A percentile compares a stretch with the other conserved stretches of the same genome.
Evolutionary conservation across 2,797 vertebrate genomes (phyloP).

Genomic region (Carduelis carduelis): DNA sequence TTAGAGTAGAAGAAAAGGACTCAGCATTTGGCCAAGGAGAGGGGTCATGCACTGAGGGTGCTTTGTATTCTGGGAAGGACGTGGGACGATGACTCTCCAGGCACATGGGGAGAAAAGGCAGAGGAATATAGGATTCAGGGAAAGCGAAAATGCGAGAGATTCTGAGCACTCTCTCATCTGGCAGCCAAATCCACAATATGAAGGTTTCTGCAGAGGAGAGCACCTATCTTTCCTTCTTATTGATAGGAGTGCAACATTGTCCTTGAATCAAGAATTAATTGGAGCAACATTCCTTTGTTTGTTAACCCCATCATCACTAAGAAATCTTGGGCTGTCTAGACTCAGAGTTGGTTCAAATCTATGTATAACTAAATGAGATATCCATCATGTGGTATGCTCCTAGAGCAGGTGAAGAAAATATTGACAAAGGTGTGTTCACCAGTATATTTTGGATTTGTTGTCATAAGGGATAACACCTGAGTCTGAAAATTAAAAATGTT

Average conservation of each 20-base stretch:
- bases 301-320: neutral
- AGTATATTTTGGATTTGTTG: neutral
- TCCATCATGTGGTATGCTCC: neutral
- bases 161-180: neutral
- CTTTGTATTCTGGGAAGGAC: conserved; percentile 39
- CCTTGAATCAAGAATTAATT: neutral
- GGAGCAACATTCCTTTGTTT: neutral
- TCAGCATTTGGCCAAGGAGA: conserved; percentile 43
- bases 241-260: neutral
- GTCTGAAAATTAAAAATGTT: neutral
- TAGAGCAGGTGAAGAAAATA: neutral
- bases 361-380: neutral
- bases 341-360: neutral
- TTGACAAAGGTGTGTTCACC: neutral
- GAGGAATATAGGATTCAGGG: neutral
- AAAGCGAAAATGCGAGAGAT: neutral
- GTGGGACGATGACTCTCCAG: neutral
- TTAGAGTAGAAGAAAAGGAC: conserved; percentile 49
- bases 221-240: neutral
- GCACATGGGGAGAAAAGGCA: neutral
- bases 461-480: neutral
- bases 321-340: neutral
- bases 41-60: conserved; percentile 48
- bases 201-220: neutral
- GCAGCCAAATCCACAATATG: neutral